A percentile compares a stretch with the other conserved stretches of the same genome.
Conservation (phyloP, 1,140 invertebrate species). For the Lepidurus apus region DNA sequence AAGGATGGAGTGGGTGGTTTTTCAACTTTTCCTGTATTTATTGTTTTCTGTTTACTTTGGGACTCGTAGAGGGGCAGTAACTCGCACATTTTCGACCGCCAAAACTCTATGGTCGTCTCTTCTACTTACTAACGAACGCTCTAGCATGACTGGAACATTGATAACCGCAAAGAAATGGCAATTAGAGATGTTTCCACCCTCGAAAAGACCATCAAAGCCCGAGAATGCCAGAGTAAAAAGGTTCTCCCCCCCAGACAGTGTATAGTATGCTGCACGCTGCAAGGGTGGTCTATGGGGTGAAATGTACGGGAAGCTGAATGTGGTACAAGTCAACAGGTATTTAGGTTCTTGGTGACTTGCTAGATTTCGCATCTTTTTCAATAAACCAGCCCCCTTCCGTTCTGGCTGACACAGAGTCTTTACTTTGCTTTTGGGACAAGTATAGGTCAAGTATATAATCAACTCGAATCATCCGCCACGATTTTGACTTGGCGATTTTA, state of each 20-base stretch:
- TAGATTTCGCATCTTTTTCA: conserved; percentile 8
- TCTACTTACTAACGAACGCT: background rate
- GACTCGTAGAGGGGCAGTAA: too few species aligned
- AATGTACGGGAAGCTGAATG: background rate
- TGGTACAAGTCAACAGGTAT: conserved; percentile 5
- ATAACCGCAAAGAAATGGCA: conserved; percentile 18
- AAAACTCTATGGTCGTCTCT: background rate
- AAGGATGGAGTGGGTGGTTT: background rate
- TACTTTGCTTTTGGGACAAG: background rate
- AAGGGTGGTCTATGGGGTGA: background rate
- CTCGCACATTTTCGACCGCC: background rate
- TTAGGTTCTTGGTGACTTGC: conserved; percentile 15
- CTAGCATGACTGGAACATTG: background rate
- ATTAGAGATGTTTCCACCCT: conserved; percentile 3
- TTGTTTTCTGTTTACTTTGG: background rate
- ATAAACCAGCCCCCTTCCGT: conserved; percentile 17
- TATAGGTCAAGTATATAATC: conserved; percentile 12
- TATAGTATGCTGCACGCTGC: background rate
- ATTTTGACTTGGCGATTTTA: background rate
- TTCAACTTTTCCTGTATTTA: background rate
- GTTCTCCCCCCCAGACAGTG: background rate
- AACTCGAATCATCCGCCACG: background rate
- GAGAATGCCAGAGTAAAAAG: background rate
- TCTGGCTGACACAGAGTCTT: background rate
- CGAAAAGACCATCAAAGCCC: background rate